A percentile compares a stretch with the other conserved stretches of the same genome.
Evolutionary conservation across 2,113 vertebrate genomes (phyloP).

Genomic region (Pomatorhinus ruficollis): DNA sequence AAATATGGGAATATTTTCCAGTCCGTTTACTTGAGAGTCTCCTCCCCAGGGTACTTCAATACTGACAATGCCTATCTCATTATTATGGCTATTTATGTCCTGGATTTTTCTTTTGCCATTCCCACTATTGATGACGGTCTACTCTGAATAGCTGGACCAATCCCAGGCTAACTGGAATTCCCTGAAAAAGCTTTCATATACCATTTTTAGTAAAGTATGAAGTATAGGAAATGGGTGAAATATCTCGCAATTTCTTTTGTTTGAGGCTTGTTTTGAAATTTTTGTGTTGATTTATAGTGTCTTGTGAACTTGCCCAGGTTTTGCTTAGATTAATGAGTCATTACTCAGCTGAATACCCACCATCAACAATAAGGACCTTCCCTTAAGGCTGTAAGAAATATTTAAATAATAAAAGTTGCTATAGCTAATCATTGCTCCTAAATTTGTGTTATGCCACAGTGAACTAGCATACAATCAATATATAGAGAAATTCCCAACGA

Average conservation of each 20-base stretch:
- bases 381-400: neutral
- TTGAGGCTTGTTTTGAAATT: neutral
- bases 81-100: conserved; percentile 3
- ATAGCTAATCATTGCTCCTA: neutral
- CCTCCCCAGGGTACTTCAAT: neutral
- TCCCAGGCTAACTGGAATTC: neutral
- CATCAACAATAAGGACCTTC: neutral
- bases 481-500: neutral
- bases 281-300: neutral
- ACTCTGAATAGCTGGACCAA: neutral
- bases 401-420: neutral
- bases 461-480: neutral
- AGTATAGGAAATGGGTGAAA: neutral
- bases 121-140: neutral
- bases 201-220: neutral
- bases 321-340: neutral
- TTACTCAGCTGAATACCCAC: neutral
- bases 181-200: neutral
- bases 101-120: neutral
- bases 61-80: neutral
- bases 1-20: conserved; percentile 59
- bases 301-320: neutral
- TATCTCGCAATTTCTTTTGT: neutral
- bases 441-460: neutral
- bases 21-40: conserved; percentile 19